A percentile compares a stretch with the other conserved stretches of the same genome.
These are phyloP conservation scores for Magallana gigas DNA, from an alignment of 1,140 invertebrate species.

Conservation along the genomic window DNA sequence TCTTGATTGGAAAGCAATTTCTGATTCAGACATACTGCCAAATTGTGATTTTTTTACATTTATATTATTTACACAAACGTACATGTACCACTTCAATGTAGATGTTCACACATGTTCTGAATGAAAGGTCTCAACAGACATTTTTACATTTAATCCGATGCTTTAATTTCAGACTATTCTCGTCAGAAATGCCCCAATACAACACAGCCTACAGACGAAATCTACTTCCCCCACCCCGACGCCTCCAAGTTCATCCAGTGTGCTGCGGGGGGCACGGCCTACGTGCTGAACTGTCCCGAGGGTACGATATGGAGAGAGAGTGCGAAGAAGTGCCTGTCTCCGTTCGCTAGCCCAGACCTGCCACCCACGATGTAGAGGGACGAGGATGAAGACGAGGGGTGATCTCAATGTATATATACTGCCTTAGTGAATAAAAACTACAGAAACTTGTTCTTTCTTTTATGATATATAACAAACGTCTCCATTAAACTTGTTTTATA, in stretches of 20 bases:
- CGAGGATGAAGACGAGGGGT: neutral
- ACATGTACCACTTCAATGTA: no score
- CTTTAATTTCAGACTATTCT: neutral
- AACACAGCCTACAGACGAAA: conserved; percentile 21
- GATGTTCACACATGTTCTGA: no score
- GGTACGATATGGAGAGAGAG: conserved; percentile 62
- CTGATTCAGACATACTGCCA: no score
- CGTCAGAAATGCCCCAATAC: neutral
- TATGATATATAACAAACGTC: no score
- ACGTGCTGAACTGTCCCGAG: conserved; percentile 58
- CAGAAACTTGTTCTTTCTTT: no score
- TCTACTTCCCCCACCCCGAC: conserved; percentile 65
- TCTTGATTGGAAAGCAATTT: no score
- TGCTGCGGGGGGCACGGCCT: conserved; percentile 58
- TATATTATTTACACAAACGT: no score
- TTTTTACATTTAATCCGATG: neutral
- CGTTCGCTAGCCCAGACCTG: neutral
- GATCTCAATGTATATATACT: neutral
- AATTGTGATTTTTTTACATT: no score
- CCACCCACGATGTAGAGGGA: neutral
- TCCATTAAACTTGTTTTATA: no score
- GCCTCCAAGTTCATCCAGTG: conserved; percentile 64
- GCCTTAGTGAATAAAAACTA: no score
- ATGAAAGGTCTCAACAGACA: no score
- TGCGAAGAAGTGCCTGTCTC: conserved; percentile 57